Evolutionary conservation across 2,888 invertebrate species (phyloP).

Genomic region (Masnerella sp.): DNA sequence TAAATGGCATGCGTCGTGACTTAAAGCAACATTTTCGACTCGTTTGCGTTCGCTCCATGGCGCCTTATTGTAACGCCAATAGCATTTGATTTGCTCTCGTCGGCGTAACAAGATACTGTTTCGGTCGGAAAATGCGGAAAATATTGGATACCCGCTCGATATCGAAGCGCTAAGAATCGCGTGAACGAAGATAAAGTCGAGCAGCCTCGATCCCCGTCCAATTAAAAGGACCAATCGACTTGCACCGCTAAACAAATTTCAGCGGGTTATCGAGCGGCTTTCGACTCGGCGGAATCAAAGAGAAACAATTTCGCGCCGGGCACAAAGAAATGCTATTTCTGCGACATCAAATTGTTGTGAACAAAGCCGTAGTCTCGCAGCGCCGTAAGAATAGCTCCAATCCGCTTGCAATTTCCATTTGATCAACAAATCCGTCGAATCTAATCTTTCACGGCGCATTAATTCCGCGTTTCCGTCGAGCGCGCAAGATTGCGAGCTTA

Average conservation of each 20-base stretch:
- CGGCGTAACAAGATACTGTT: not conserved
- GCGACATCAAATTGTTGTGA: slow-evolving; percentile 41
- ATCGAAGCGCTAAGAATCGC: no score
- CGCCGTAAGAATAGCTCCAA: slow-evolving; percentile 37
- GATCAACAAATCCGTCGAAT: slow-evolving; percentile 54
- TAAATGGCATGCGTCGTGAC: slow-evolving; percentile 11
- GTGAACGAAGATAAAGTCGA: not conserved
- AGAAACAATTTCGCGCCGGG: slow-evolving; percentile 39
- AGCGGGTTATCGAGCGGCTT: slow-evolving; percentile 29
- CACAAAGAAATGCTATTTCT: slow-evolving; percentile 42
- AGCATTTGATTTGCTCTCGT: not conserved
- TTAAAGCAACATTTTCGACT: slow-evolving; percentile 5
- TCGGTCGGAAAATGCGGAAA: not conserved
- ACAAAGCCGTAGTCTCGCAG: slow-evolving; percentile 29
- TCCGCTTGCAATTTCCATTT: slow-evolving; percentile 51
- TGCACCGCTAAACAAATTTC: slow-evolving; percentile 29
- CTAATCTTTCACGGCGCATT: slow-evolving; percentile 56
- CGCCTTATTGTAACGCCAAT: not conserved
- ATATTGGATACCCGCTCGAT: not conserved
- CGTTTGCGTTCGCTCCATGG: not conserved
- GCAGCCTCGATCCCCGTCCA: slow-evolving; percentile 11
- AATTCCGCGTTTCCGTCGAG: slow-evolving; percentile 22
- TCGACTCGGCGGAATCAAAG: slow-evolving; percentile 41
- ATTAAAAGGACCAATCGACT: slow-evolving; percentile 40
- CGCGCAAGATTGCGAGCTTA: slow-evolving; percentile 18